Evolutionary conservation across 1,140 invertebrate species (phyloP), one percentile per base, ranked within the genome.

Genomic region (Cheumatopsyche charites): DNA sequence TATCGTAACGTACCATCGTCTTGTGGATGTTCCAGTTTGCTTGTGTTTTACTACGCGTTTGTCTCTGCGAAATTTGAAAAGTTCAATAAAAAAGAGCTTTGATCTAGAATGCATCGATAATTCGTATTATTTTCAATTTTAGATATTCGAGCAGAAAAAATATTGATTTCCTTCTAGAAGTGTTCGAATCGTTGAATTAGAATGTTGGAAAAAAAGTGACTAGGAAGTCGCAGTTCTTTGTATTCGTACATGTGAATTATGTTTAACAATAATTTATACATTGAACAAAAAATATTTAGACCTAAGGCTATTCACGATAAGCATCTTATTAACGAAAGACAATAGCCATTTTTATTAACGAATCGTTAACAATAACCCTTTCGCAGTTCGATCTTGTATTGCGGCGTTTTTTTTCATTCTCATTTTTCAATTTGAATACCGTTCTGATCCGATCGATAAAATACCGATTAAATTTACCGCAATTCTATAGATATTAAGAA

Each of bases 251-350:
- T 23, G 19, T 55, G 21, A 58, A 58, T 58, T 58, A 58, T 58
- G 25, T 58, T 58, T 26, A 36, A 25, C 11, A 58, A 26, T 25
- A 25, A 58, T 23, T 25, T 23, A 58, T 25, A n/a, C 19, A 2
- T 58, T 25, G 11, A 1, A 25, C 19, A 58, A 58, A 58, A 58
- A 58, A 58, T 58, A 25, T 58, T 25, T 11, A 25, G 13, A 17
- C 55, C 55, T 58, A 58, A 58, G 55, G 55, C 21, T 11, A 58
- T 21, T 58, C 12, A 58, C 55, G 19, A 58, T 58, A 58, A 58
- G 23, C 13, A 26, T 26, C 55, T 58, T 23, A 58, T 58, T 58
- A 58, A 58, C 23, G 5, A 52, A 36, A 26, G 55, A 58, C 55
- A 58, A 58, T 58, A 23, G 49, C 13, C 19, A 58, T 58, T 58